Conservation (phyloP, 1,140 invertebrate genomes). For the Scylla paramamosain region DNA sequence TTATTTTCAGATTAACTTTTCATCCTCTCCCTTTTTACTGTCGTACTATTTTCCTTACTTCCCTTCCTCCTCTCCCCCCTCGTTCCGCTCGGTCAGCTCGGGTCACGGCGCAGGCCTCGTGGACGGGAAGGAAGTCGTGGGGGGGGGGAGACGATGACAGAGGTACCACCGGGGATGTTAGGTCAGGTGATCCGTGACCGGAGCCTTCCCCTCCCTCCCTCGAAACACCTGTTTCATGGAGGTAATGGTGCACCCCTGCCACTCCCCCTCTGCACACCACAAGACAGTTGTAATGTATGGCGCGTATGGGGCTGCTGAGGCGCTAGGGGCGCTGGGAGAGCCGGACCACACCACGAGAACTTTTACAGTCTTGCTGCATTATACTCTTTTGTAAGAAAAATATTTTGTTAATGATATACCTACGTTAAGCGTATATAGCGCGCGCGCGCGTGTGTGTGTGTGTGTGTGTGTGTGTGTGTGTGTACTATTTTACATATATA, state of each 20-base stretch:
- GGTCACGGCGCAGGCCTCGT: neutral
- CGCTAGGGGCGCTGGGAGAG: neutral
- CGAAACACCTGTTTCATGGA: neutral
- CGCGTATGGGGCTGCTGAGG: neutral
- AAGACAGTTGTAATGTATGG: neutral
- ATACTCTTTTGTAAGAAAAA: too few species aligned
- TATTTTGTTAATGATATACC: too few species aligned
- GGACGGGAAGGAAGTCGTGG: neutral
- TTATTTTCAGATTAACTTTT: neutral
- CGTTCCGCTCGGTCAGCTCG: neutral
- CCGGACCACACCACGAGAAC: too few species aligned
- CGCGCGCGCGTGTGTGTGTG: too few species aligned
- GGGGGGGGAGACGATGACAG: neutral
- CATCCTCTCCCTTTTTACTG: conserved; percentile 4
- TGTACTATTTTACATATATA: too few species aligned
- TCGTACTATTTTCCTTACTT: conserved; percentile 12
- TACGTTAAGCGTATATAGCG: too few species aligned
- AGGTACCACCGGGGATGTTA: conserved; percentile 11
- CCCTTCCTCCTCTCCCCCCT: neutral
- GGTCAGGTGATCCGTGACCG: conserved; percentile 17
- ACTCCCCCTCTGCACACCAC: neutral
- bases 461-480: too few species aligned
- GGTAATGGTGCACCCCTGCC: neutral
- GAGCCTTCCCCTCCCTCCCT: neutral
- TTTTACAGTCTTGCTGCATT: too few species aligned